Conservation (phyloP, 2,113 vertebrate genomes). For the Conger conger region DNA sequence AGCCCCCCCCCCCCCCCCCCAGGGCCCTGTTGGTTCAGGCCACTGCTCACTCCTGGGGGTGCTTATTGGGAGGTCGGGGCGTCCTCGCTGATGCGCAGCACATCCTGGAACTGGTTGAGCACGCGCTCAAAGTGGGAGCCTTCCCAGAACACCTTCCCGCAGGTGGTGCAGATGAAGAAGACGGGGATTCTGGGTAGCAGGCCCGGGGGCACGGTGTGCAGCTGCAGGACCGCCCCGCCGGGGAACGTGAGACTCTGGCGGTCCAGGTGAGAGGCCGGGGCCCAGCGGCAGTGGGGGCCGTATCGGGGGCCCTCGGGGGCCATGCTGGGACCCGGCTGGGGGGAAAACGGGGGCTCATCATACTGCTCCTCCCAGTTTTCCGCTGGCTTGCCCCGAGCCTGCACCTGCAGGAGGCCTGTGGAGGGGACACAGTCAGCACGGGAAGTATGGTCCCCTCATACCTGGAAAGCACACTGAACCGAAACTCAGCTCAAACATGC, state of each 20-base stretch:
- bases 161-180: slow-evolving; percentile 76
- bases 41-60: too few species aligned
- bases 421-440: neutral
- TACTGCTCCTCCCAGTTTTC: slow-evolving; percentile 18
- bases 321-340: slow-evolving; percentile 38
- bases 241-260: slow-evolving; percentile 29
- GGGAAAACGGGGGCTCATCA: slow-evolving; percentile 24
- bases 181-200: slow-evolving; percentile 64
- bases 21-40: neutral
- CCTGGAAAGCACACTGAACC: too few species aligned
- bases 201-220: slow-evolving; percentile 60
- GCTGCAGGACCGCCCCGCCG: slow-evolving; percentile 60
- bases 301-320: slow-evolving; percentile 54
- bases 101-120: slow-evolving; percentile 70
- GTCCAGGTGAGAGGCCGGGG: slow-evolving; percentile 42
- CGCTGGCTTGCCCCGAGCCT: neutral
- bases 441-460: too few species aligned
- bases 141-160: slow-evolving; percentile 90
- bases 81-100: slow-evolving; percentile 52
- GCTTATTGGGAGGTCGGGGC: neutral
- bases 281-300: slow-evolving; percentile 49
- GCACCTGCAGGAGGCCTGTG: slow-evolving; percentile 41
- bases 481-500: neutral
- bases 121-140: slow-evolving; percentile 78
- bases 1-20: neutral